These are phyloP conservation scores for Oncorhynchus masou DNA, from an alignment of 2,113 vertebrate genomes.

Conservation along the genomic window DNA sequence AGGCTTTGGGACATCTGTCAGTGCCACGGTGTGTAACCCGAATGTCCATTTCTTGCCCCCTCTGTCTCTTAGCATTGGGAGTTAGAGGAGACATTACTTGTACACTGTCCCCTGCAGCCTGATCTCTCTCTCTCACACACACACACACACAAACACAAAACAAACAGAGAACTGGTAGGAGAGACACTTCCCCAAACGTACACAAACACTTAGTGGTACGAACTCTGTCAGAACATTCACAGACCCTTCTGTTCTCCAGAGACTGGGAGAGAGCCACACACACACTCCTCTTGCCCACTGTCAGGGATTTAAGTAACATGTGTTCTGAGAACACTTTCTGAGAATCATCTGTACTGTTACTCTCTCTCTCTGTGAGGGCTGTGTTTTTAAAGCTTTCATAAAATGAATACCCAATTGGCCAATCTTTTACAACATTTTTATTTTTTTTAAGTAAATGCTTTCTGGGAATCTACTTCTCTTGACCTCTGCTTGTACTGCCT, in stretches of 20 bases:
- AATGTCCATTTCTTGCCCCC: slow-evolving; percentile 29
- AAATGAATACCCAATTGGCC: not conserved
- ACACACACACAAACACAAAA: slow-evolving; percentile 15
- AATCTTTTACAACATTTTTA: not conserved
- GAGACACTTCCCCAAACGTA: not conserved
- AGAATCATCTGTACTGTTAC: not conserved
- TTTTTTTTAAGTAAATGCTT: not conserved
- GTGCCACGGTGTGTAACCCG: slow-evolving; percentile 40
- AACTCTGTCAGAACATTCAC: not conserved
- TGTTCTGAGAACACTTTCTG: not conserved
- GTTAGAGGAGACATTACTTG: slow-evolving; percentile 43
- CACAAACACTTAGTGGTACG: not conserved
- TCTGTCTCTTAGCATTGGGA: slow-evolving; percentile 23
- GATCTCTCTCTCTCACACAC: not conserved
- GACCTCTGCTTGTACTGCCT: not conserved
- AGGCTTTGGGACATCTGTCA: slow-evolving; percentile 35
- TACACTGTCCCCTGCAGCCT: not conserved
- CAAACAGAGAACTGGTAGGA: slow-evolving; percentile 5
- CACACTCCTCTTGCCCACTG: not conserved
- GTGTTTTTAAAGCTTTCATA: not conserved
- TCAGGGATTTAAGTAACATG: not conserved
- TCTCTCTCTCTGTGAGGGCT: not conserved
- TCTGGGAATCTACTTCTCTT: not conserved
- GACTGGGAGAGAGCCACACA: not conserved
- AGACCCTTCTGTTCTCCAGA: not conserved